phyloP scores from a whole-genome alignment of 2,113 vertebrate genomes.

The Salvelinus alpinus region DNA sequence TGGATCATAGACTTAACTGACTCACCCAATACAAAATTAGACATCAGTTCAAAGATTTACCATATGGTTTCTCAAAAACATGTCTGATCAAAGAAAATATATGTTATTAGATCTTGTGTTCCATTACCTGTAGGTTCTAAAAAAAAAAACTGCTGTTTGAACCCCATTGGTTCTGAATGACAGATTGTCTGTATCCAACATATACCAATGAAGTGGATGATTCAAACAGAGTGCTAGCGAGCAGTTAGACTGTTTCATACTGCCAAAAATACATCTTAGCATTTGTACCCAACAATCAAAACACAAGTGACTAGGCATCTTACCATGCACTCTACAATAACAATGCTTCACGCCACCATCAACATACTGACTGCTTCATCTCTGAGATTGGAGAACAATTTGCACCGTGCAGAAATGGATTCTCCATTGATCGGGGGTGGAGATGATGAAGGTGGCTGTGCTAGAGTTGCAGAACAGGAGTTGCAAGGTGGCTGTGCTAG shows the following conservation, averaged over 20 bases:
- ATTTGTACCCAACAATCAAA: not conserved
- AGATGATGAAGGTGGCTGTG: not conserved
- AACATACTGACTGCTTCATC: not conserved
- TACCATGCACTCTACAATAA: not conserved
- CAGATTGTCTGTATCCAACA: conserved; percentile 17
- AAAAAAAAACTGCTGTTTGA: too few species aligned
- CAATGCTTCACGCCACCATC: conserved; percentile 1
- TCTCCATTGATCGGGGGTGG: not conserved
- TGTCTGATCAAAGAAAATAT: too few species aligned
- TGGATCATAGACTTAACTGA: too few species aligned
- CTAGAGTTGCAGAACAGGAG: not conserved
- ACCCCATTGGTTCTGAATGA: not conserved
- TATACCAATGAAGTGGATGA: conserved; percentile 5
- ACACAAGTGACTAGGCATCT: conserved; percentile 1
- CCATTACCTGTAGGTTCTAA: too few species aligned
- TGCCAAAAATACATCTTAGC: not conserved
- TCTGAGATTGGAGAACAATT: not conserved
- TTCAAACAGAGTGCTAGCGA: conserved; percentile 6
- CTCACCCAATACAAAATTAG: too few species aligned
- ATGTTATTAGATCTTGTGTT: too few species aligned
- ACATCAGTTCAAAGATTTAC: too few species aligned
- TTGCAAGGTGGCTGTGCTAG: not conserved
- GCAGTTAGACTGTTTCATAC: not conserved
- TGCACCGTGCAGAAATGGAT: not conserved
- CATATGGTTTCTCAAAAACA: too few species aligned